Conservation (phyloP, 30 jellyfish, hydroid and myxozoan species). For the Catostylus mosaicus region DNA sequence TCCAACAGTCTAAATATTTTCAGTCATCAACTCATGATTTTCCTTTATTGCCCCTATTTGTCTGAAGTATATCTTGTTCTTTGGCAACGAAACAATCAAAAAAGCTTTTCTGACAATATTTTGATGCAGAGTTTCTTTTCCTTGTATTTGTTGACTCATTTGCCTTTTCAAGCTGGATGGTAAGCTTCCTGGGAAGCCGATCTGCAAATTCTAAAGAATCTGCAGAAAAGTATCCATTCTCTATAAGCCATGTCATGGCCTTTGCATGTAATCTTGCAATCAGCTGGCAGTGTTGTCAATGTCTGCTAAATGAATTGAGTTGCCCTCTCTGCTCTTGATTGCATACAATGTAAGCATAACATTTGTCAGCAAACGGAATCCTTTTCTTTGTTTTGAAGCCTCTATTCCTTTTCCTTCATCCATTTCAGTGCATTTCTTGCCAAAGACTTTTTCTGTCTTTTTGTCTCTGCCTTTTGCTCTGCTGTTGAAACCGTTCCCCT, state of each 20-base stretch:
- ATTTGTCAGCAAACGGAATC: slow-evolving; percentile 43
- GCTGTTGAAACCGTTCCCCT: slow-evolving; percentile 36
- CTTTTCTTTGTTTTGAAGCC: slow-evolving; percentile 50
- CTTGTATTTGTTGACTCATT: slow-evolving; percentile 35
- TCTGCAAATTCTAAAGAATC: slow-evolving; percentile 43
- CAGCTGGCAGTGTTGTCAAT: slow-evolving; percentile 67
- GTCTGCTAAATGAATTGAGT: slow-evolving; percentile 51
- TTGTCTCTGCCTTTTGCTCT: slow-evolving; percentile 48
- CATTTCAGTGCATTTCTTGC: slow-evolving; percentile 35
- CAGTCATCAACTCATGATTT: slow-evolving; percentile 51
- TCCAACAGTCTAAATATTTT: slow-evolving; percentile 3
- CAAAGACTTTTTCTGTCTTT: slow-evolving; percentile 44
- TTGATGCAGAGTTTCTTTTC: slow-evolving; percentile 25
- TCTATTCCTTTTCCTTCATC: slow-evolving; percentile 50
- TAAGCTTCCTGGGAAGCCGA: slow-evolving; percentile 25
- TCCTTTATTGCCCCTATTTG: slow-evolving; percentile 14
- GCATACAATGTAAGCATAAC: slow-evolving; percentile 39
- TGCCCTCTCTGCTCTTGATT: slow-evolving; percentile 48
- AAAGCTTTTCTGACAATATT: slow-evolving; percentile 30
- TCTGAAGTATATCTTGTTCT: too few species aligned
- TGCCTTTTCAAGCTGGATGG: slow-evolving; percentile 47
- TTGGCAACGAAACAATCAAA: slow-evolving; percentile 29
- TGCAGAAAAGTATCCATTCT: slow-evolving; percentile 27
- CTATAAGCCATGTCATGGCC: slow-evolving; percentile 23
- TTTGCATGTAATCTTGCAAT: slow-evolving; percentile 43